phyloP scores from a whole-genome alignment of 2,113 vertebrate species.

The Aptenodytes patagonicus region DNA sequence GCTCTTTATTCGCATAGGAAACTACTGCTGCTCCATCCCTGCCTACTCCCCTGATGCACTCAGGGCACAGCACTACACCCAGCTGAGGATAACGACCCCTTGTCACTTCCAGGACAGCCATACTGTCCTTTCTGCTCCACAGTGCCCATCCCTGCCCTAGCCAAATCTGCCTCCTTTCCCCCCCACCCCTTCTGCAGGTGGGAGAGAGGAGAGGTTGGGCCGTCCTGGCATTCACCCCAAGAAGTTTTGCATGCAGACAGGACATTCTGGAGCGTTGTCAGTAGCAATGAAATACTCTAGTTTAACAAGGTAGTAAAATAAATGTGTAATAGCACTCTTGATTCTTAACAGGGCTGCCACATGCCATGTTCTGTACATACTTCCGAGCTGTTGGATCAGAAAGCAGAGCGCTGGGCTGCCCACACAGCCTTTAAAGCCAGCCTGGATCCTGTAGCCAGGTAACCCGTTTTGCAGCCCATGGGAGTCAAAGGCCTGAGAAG shows the following conservation, averaged over 20 bases:
- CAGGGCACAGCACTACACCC: accelerated
- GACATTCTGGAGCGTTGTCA: background rate
- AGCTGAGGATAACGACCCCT: background rate
- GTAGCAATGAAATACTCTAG: background rate
- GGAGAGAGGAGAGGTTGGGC: background rate
- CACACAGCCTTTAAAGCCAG: background rate
- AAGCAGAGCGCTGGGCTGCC: background rate
- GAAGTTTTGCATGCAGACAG: background rate
- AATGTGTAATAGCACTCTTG: background rate
- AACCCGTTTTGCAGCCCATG: background rate
- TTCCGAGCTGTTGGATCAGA: background rate
- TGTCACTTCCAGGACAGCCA: background rate
- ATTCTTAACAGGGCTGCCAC: background rate
- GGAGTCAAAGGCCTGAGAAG: background rate
- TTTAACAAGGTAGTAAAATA: slow-evolving; percentile 26
- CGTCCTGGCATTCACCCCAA: background rate
- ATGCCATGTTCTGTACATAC: background rate
- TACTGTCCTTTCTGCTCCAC: background rate
- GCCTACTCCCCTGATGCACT: background rate
- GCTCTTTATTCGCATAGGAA: background rate
- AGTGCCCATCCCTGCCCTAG: background rate
- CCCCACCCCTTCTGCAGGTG: background rate
- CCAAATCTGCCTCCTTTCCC: background rate
- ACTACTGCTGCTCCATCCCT: background rate
- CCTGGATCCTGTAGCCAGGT: background rate